Evolutionary conservation across 2,888 invertebrate genomes (phyloP).

Genomic region (Phytoseiulus persimilis): DNA sequence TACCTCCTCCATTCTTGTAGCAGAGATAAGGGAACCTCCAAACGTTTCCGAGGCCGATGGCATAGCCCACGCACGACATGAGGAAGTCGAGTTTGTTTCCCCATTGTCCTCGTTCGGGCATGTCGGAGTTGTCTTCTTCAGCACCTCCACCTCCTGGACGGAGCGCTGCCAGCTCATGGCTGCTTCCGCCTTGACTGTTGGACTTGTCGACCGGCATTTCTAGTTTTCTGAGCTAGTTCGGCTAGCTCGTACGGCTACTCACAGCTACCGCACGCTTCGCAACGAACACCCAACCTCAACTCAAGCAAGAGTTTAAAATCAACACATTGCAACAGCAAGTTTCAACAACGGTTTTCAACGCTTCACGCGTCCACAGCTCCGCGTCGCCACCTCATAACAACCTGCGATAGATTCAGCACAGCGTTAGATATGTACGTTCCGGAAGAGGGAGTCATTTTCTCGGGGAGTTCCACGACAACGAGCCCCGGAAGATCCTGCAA

Average conservation of each 20-base stretch:
- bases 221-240: neutral
- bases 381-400: conserved; percentile 38
- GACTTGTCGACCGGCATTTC: conserved; percentile 34
- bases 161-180: conserved; percentile 34
- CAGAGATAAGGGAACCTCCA: conserved; percentile 47
- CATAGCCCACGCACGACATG: conserved; percentile 46
- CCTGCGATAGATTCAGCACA: conserved; percentile 7
- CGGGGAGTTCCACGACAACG: no score
- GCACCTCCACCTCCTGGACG: conserved; percentile 11
- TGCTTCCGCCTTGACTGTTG: conserved; percentile 33
- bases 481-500: no score
- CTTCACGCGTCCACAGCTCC: conserved; percentile 12
- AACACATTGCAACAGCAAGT: neutral
- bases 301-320: neutral
- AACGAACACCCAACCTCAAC: neutral
- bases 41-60: conserved; percentile 46
- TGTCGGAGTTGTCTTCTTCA: conserved; percentile 38
- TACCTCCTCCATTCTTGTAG: conserved; percentile 46
- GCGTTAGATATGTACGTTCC: neutral
- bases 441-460: neutral
- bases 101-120: conserved; percentile 46
- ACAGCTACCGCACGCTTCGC: neutral
- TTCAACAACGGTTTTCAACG: neutral
- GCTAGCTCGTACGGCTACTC: neutral
- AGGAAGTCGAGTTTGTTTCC: conserved; percentile 46